Base-by-base conservation (phyloP, 2,797 vertebrate genomes). In the Paratrypauchen microcephalus region DNA sequence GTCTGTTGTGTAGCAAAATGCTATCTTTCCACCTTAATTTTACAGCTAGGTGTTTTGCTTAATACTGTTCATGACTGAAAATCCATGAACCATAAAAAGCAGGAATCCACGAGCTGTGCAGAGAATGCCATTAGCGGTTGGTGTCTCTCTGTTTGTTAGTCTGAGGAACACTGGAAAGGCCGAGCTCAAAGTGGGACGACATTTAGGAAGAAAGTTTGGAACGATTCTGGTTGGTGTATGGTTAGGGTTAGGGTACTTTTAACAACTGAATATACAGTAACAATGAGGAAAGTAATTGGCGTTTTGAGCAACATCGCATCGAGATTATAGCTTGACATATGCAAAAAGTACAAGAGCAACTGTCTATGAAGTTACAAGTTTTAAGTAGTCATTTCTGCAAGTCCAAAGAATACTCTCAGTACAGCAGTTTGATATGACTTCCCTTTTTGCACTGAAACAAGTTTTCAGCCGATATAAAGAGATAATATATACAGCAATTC, bases 141-240 rank as follows among this genome's bases (percentile, higher is more conserved):
- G 23, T 59, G 74, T 77, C 57, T 75, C 56, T 5, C 66, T 85
- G 80, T 80, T 83, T 86, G 75, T 78, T 78, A 70, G 75, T 83
- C 70, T 0, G 62, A 80, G 72, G 84, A 79, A 76, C 76, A 73
- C 67, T 57, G 67, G 5, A 36, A 74, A 65, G 81, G 76, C 78
- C 69, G 67, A 80, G 63, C 74, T 74, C 39, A 30, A 86, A 76
- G 75, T 72, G 66, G 82, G 73, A 73, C 88, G 89, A 88, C 86
- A 89, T 87, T 90, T 87, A 82, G 59, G 47, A 48, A 11, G 45
- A 66, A 63, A 69, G 30, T 2, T 69, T 71, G 65, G 71, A 84
- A 73, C 84, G 83, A 73, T 78, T 79, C 68, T 83, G 72, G 69
- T 55, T 72, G 21, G 60, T 57, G 72, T 74, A 45, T 71, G 71